Evolutionary conservation across 2,797 vertebrate genomes (phyloP).

Genomic region (Leptatherina wallacei): DNA sequence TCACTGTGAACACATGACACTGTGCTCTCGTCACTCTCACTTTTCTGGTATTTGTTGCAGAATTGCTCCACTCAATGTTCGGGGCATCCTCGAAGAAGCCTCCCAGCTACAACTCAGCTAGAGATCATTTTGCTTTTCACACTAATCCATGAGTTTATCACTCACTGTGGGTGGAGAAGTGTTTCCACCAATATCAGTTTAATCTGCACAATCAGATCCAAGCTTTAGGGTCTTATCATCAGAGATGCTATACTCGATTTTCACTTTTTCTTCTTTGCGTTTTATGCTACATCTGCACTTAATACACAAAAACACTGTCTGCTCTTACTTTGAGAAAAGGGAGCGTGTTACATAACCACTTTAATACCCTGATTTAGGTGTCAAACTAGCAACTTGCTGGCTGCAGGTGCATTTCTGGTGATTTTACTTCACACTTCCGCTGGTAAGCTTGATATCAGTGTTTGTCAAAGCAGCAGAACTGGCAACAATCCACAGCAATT

Average conservation of each 20-base stretch:
- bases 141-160: constrained; percentile 39
- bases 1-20: neutral
- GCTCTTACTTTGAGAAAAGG: constrained; percentile 38
- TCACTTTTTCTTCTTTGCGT: constrained; percentile 13
- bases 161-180: constrained; percentile 43
- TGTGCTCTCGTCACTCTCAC: constrained; percentile 8
- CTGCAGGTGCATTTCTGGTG: constrained; percentile 45
- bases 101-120: constrained; percentile 27
- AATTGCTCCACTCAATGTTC: constrained; percentile 16
- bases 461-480: neutral
- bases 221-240: constrained; percentile 56
- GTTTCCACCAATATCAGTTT: constrained; percentile 52
- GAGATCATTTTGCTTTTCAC: constrained; percentile 15
- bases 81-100: constrained; percentile 5
- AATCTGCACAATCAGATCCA: constrained; percentile 48
- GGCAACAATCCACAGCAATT: constrained; percentile 1
- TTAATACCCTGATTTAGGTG: constrained; percentile 29
- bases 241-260: constrained; percentile 23
- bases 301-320: constrained; percentile 21
- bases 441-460: constrained; percentile 1
- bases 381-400: constrained; percentile 12
- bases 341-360: constrained; percentile 27
- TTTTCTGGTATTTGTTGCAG: constrained; percentile 22
- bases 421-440: constrained; percentile 2
- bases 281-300: constrained; percentile 21